These are phyloP conservation scores for Eristalinus aeneus DNA, from an alignment of 2,888 invertebrate species.

Conservation along the genomic window DNA sequence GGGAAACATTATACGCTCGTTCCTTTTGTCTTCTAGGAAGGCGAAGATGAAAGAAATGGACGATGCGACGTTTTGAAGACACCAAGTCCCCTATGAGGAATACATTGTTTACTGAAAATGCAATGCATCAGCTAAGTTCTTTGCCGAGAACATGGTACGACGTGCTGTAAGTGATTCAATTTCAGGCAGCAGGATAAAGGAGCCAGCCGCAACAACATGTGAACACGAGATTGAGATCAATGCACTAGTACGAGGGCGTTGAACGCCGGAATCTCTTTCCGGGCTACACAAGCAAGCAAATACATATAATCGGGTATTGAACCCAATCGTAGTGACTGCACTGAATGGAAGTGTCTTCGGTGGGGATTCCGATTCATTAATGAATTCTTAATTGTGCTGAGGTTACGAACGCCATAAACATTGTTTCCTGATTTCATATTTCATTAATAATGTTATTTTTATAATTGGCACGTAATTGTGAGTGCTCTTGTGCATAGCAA, in stretches of 20 bases:
- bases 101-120: slow-evolving; percentile 32
- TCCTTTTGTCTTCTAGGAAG: slow-evolving; percentile 46
- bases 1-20: slow-evolving; percentile 32
- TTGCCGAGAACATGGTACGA: slow-evolving; percentile 33
- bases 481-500: neutral
- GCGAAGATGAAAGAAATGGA: slow-evolving; percentile 37
- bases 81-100: slow-evolving; percentile 28
- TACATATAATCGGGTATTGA: slow-evolving; percentile 58
- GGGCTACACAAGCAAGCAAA: neutral
- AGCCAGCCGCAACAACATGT: slow-evolving; percentile 24
- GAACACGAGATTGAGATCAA: slow-evolving; percentile 3
- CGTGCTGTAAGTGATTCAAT: slow-evolving; percentile 38
- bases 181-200: slow-evolving; percentile 19
- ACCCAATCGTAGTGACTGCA: slow-evolving; percentile 17
- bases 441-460: neutral
- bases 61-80: slow-evolving; percentile 14
- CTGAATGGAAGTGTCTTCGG: neutral
- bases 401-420: neutral
- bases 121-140: slow-evolving; percentile 18
- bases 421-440: neutral
- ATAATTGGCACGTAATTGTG: neutral
- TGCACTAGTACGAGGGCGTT: slow-evolving; percentile 19
- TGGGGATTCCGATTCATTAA: slow-evolving; percentile 6
- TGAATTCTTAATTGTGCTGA: slow-evolving; percentile 6
- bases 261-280: slow-evolving; percentile 26